phyloP scores from a whole-genome alignment of 2,888 invertebrate genomes.

The Macropis europaea region DNA sequence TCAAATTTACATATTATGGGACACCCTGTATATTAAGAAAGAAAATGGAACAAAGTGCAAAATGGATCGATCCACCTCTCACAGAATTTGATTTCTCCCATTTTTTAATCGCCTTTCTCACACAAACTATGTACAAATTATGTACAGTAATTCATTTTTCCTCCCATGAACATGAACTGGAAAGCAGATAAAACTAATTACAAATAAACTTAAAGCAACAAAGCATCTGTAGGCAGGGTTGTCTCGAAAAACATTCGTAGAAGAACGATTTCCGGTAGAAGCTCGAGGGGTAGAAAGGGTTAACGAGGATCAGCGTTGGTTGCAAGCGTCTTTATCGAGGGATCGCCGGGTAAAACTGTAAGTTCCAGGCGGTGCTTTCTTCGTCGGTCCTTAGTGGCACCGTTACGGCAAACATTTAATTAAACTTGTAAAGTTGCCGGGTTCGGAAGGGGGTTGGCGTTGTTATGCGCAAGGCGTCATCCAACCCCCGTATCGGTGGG shows the following conservation, averaged over 20 bases:
- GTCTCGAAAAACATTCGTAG: not conserved
- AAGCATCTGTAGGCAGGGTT: too few species aligned
- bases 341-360: constrained; percentile 48
- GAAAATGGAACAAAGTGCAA: too few species aligned
- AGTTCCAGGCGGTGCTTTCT: constrained; percentile 49
- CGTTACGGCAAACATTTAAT: constrained; percentile 71
- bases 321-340: constrained; percentile 34
- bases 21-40: too few species aligned
- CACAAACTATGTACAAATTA: too few species aligned
- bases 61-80: too few species aligned
- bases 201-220: too few species aligned
- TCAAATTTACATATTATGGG: too few species aligned
- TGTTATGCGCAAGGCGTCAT: constrained; percentile 65
- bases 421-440: constrained; percentile 69
- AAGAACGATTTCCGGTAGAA: not conserved
- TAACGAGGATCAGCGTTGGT: not conserved
- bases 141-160: too few species aligned
- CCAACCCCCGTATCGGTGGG: constrained; percentile 67
- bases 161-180: too few species aligned
- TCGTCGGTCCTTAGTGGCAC: constrained; percentile 44
- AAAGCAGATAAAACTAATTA: too few species aligned
- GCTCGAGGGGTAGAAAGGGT: not conserved
- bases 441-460: constrained; percentile 49
- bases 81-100: too few species aligned
- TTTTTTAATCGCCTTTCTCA: too few species aligned